These are phyloP conservation scores for Leptinotarsa texana DNA, from an alignment of 1,140 invertebrate species.

Conservation along the genomic window DNA sequence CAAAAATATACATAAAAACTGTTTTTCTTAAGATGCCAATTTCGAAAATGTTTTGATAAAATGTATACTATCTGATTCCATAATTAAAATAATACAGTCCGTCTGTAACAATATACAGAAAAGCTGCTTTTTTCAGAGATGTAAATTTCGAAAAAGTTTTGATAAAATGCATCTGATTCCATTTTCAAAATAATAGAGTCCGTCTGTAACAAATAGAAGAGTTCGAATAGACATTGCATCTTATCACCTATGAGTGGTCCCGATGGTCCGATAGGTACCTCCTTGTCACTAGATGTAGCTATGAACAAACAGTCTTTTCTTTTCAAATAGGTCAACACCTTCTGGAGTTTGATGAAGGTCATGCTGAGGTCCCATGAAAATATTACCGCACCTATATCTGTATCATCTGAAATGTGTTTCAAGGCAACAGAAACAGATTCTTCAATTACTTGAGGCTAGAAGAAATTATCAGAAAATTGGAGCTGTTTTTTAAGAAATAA, in stretches of 20 bases:
- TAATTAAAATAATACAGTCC: no score
- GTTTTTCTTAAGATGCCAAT: no score
- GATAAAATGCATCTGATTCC: no score
- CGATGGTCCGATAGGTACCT: constrained; percentile 18
- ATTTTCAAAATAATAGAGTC: no score
- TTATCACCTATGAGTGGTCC: constrained; percentile 8
- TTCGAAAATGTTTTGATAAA: no score
- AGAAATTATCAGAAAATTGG: not conserved
- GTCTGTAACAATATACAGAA: no score
- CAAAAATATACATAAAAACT: no score
- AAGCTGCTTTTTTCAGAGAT: no score
- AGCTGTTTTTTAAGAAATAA: not conserved
- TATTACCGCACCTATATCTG: constrained; percentile 46
- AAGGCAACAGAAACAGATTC: constrained; percentile 16
- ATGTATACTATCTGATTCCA: no score
- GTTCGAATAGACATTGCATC: no score
- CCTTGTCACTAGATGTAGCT: constrained; percentile 37
- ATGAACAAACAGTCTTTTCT: constrained; percentile 46
- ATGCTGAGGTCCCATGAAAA: constrained; percentile 44
- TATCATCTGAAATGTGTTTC: constrained; percentile 29
- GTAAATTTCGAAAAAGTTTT: no score
- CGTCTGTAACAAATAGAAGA: no score
- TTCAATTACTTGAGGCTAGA: constrained; percentile 10
- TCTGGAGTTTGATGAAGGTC: constrained; percentile 41
- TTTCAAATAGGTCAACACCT: constrained; percentile 41